Conservation (phyloP, 2,888 invertebrate species). For the Scaptomyza tumidula region DNA sequence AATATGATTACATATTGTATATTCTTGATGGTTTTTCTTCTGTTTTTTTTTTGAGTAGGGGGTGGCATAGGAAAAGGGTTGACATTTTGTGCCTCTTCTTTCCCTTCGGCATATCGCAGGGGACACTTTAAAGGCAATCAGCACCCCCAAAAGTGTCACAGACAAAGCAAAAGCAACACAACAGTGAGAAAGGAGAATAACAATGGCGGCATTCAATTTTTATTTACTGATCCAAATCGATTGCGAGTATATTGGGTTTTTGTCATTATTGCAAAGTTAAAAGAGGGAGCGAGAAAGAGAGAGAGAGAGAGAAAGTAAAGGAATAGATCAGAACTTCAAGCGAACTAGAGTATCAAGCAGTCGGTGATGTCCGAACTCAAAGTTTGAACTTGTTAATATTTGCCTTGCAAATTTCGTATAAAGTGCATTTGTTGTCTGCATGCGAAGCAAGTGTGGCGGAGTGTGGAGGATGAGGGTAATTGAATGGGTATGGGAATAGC, state of each 20-base stretch:
- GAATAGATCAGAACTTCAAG: too few relatives aligned
- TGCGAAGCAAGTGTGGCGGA: conserved; percentile 21
- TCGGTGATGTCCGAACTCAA: neutral
- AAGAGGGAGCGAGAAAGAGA: too few relatives aligned
- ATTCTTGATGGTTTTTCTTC: conserved; percentile 34
- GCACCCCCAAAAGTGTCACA: conserved; percentile 27
- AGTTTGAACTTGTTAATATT: conserved; percentile 53
- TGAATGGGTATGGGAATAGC: conserved; percentile 16
- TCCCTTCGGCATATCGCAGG: conserved; percentile 21
- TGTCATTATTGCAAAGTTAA: too few relatives aligned
- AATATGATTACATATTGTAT: conserved; percentile 76
- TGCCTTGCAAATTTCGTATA: conserved; percentile 76
- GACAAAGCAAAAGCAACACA: conserved; percentile 48
- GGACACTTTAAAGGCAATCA: conserved; percentile 73
- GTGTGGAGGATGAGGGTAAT: neutral
- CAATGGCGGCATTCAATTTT: conserved; percentile 71
- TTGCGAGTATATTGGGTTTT: neutral
- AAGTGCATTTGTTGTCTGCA: conserved; percentile 76
- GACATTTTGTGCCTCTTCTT: conserved; percentile 49
- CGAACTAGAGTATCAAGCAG: neutral
- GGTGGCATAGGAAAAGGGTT: conserved; percentile 67
- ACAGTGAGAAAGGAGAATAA: conserved; percentile 26
- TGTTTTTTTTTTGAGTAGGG: conserved; percentile 6
- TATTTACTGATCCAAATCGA: neutral
- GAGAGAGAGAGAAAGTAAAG: too few relatives aligned